Evolutionary conservation across 2,888 invertebrate genomes (phyloP), one percentile per base, ranked within the genome.

Genomic region (Nymphalis urticae): DNA sequence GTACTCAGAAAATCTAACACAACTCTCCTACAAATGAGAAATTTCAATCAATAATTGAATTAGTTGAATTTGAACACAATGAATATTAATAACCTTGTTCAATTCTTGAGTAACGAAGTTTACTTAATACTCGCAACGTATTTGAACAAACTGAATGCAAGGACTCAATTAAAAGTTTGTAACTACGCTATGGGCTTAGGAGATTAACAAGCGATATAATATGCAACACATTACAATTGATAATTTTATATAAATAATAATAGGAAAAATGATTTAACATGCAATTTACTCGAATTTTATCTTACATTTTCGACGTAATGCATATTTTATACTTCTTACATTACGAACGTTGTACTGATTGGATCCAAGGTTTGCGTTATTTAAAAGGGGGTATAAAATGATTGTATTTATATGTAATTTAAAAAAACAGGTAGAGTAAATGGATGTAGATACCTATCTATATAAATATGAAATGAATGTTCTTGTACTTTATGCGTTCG

Each of bases 91-190:
- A 53, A 21, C 19, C 19, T 53, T 53, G 42, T 48, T n/a, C 48
- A 21, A 24, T 21, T 53, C 19, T 19, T 19, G 21, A 53, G 21
- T 53, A 54, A 17, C 24, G 27, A 21, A 54, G 24, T 54, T 54
- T 54, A 54, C 13, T 16, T 54, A 54, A 54, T 21, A 53, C 7
- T 54, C 24, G 54, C 54, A 54, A 27, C 54, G 54, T 54, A 54
- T 54, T 54, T 54, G 17, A 16, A 24, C 27, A 54, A 54, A 54
- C 21, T 54, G 16, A 24, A 54, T 24, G 13, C 24, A 54, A 54
- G 24, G 24, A 54, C 16, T 54, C 54, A 54, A 54, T 54, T 27
- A 27, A 54, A 54, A 27, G 27, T 54, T 54, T 54, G 4, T 24
- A 54, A 54, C 27, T 54, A 54, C 54, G n/a, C 51, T 51, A 21